Conservation (phyloP, 1,140 invertebrate genomes). For the Drosophila lacteicornis region DNA sequence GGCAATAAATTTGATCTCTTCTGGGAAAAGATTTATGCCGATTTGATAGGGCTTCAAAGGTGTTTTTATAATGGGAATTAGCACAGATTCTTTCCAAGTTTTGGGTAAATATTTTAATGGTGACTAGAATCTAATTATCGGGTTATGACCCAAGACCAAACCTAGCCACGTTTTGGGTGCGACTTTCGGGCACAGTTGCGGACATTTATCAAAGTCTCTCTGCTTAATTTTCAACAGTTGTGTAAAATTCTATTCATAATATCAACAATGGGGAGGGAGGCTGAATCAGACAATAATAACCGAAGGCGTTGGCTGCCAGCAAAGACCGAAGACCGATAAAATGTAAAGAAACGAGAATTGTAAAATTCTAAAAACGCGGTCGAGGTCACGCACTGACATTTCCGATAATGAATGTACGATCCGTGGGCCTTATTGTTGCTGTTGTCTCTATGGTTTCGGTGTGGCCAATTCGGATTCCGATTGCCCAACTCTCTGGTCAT, state of each 20-base stretch:
- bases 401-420: slow-evolving; percentile 67
- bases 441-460: slow-evolving; percentile 31
- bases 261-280: slow-evolving; percentile 9
- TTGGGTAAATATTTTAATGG: background rate
- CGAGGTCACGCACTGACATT: slow-evolving; percentile 81
- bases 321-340: slow-evolving; percentile 39
- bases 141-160: background rate
- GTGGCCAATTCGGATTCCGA: slow-evolving; percentile 47
- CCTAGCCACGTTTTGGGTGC: slow-evolving; percentile 8
- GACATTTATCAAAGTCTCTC: slow-evolving; percentile 30
- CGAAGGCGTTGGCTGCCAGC: slow-evolving; percentile 42
- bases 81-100: background rate
- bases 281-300: slow-evolving; percentile 43
- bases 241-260: slow-evolving; percentile 27
- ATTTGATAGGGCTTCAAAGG: slow-evolving; percentile 14
- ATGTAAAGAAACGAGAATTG: slow-evolving; percentile 35
- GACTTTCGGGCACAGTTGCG: slow-evolving; percentile 10
- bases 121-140: background rate
- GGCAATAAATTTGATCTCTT: slow-evolving; percentile 29
- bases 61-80: background rate
- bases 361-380: slow-evolving; percentile 74
- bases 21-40: slow-evolving; percentile 22
- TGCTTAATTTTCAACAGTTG: slow-evolving; percentile 27
- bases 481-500: slow-evolving; percentile 65
- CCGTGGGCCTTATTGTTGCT: slow-evolving; percentile 22